Evolutionary conservation across 2,888 invertebrate genomes (phyloP).

Genomic region (Chirona hameri): DNA sequence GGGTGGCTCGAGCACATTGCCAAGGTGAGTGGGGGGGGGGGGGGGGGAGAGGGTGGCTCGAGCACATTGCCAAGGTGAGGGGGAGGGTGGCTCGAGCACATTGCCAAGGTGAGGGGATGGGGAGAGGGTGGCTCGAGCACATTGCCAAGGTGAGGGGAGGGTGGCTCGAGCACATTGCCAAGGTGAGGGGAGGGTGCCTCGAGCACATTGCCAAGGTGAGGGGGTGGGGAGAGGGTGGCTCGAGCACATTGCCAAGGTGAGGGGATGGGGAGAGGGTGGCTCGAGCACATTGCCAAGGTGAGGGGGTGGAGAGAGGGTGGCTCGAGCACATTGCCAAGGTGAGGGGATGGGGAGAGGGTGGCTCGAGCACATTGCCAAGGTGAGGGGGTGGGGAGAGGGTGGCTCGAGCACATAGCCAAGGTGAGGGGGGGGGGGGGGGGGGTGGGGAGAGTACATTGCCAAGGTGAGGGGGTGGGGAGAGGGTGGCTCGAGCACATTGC

Average conservation of each 20-base stretch:
- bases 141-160: conserved; percentile 89
- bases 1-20: conserved; percentile 98
- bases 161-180: conserved; percentile 97
- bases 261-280: conserved; percentile 63
- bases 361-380: conserved; percentile 97
- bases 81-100: conserved; percentile 95
- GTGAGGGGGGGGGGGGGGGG: conserved; percentile 52
- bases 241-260: conserved; percentile 93
- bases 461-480: conserved; percentile 64
- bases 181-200: conserved; percentile 88
- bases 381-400: conserved; percentile 54
- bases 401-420: conserved; percentile 98
- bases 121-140: conserved; percentile 86
- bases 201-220: conserved; percentile 93
- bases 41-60: too few species aligned
- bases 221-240: conserved; percentile 70
- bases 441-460: conserved; percentile 97
- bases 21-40: conserved; percentile 61
- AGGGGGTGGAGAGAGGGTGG: conserved; percentile 62
- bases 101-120: conserved; percentile 80
- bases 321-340: conserved; percentile 97
- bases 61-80: conserved; percentile 89
- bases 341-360: conserved; percentile 57
- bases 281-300: conserved; percentile 96
- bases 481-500: conserved; percentile 98